Evolutionary conservation across 2,797 vertebrate species (phyloP).

Genomic region (Melanotaenia pygmaea): DNA sequence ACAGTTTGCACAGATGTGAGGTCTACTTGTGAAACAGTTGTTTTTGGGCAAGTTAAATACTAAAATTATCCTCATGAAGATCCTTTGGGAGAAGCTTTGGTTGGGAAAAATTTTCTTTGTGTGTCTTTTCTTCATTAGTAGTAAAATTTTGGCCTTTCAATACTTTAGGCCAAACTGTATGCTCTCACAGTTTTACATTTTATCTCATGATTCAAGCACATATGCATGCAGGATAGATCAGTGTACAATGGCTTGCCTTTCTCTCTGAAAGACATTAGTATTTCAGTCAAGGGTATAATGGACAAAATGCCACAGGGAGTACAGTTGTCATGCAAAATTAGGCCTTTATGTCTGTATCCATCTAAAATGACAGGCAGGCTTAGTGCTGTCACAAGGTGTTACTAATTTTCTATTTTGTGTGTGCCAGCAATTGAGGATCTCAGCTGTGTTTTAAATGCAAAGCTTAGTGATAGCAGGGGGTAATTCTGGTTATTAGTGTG

Average conservation of each 20-base stretch:
- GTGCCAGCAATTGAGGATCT: constrained; percentile 49
- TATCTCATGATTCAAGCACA: constrained; percentile 46
- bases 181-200: constrained; percentile 38
- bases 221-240: constrained; percentile 67
- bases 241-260: constrained; percentile 71
- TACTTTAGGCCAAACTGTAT: constrained; percentile 1
- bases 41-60: constrained; percentile 6
- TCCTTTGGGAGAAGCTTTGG: neutral
- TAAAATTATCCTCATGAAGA: neutral
- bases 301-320: constrained; percentile 64
- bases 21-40: neutral
- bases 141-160: constrained; percentile 12
- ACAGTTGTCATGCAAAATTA: constrained; percentile 68
- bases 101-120: neutral
- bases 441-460: constrained; percentile 55
- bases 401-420: constrained; percentile 64
- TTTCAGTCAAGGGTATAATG: constrained; percentile 70
- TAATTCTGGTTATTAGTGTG: constrained; percentile 57
- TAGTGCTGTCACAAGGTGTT: constrained; percentile 60
- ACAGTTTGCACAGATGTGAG: neutral
- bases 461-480: constrained; percentile 57
- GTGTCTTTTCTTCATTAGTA: neutral
- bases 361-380: constrained; percentile 54
- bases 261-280: constrained; percentile 74
- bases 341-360: constrained; percentile 41